Evolutionary conservation across 2,113 vertebrate species (phyloP), one percentile per base, ranked within the genome.

Genomic region (Oriolus oriolus): DNA sequence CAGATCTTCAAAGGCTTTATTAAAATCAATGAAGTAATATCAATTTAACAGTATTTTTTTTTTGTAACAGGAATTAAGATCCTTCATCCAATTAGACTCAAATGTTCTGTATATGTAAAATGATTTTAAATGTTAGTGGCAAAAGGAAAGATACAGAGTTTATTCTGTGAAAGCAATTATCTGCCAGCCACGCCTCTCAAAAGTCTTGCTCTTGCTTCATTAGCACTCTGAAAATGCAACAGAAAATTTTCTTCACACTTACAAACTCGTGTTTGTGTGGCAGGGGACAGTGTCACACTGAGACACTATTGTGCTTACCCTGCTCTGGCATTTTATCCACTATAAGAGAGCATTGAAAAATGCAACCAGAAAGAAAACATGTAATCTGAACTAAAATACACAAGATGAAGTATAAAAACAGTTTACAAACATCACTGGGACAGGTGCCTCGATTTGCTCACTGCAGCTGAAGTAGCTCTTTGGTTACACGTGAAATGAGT

Each of bases 1-100:
- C 88, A 89, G 91, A 92, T 96, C 93, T 96, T 96, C 95, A 87
- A 96, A 97, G 90, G 92, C 95, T 97, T 97, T 98, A 98, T 98
- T 98, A 97, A 98, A 98, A 98, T 97, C 96, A 96, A 97, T 97
- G 96, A 96, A 91, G 86, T 96, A 96, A 97, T 97, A 97, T 97
- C 95, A 94, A 96, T 96, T 97, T 94, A 94, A 94, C 93, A 86
- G 6, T 59, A 30, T 70, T 95, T 92, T 91, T 96, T 97, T 97
- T 95, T 92, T 45, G 74, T 92, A 96, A 94, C 74, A 53, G 73
- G 92, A 95, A 97, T 97, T 97, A 96, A 97, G 94, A 97, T 90
- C 57, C 89, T 95, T 97, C 92, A 96, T 96, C 88, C 91, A 96
- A 96, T 97, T 97, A 97, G 73, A 96, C 91, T 95, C 65, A 65